Conservation (phyloP, 2,797 vertebrate species). For the Pterois miles region DNA sequence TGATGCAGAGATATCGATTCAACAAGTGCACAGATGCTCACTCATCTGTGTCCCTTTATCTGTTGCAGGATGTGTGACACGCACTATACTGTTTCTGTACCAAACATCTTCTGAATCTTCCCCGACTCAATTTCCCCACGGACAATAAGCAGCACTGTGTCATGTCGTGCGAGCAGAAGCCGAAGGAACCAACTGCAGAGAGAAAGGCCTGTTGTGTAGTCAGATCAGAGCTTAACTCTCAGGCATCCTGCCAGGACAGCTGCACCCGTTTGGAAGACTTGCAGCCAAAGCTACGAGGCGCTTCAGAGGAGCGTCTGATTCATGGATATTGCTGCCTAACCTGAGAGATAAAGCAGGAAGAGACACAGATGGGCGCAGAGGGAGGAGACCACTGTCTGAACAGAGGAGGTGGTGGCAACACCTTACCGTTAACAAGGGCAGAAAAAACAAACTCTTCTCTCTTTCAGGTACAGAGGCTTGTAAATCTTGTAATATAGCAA, state of each 20-base stretch:
- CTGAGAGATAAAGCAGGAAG: constrained; percentile 48
- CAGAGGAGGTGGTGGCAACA: constrained; percentile 1
- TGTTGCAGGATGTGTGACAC: neutral
- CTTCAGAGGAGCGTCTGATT: constrained; percentile 61
- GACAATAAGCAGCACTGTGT: constrained; percentile 53
- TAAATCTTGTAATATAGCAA: neutral
- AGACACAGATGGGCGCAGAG: constrained; percentile 46
- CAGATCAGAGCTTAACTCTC: constrained; percentile 67
- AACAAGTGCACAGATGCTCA: neutral
- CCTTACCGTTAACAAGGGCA: constrained; percentile 4
- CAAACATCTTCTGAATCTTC: constrained; percentile 33
- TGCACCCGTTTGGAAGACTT: constrained; percentile 71
- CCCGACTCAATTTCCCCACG: constrained; percentile 23
- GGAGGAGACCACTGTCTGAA: constrained; percentile 8
- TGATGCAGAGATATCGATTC: neutral
- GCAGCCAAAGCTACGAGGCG: constrained; percentile 39
- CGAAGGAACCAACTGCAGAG: constrained; percentile 47
- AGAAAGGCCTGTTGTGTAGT: constrained; percentile 65
- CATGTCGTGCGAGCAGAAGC: constrained; percentile 50
- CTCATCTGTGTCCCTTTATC: neutral
- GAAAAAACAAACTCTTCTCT: neutral
- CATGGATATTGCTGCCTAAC: constrained; percentile 44
- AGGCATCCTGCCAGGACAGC: constrained; percentile 76
- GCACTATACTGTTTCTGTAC: constrained; percentile 1
- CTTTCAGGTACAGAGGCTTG: neutral